These are phyloP conservation scores for Steinernema khuongi DNA, from an alignment of 1,140 invertebrate genomes.

Conservation along the genomic window DNA sequence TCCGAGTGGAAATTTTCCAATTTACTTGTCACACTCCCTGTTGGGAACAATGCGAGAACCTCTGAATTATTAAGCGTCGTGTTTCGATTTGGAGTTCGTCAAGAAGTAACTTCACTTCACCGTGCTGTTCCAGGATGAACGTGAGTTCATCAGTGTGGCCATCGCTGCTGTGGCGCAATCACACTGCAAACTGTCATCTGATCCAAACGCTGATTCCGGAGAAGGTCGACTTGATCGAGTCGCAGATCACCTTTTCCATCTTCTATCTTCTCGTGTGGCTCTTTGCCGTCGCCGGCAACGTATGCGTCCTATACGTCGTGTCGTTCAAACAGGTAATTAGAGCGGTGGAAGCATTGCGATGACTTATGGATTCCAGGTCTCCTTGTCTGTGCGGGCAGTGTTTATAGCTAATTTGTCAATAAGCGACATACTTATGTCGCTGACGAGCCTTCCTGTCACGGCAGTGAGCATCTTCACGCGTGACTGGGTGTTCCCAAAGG, in stretches of 20 bases:
- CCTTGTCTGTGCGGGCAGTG: slow-evolving; percentile 54
- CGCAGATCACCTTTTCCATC: slow-evolving; percentile 51
- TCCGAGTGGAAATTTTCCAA: no score
- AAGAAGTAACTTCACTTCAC: no score
- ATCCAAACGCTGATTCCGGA: slow-evolving; percentile 34
- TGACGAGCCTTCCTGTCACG: slow-evolving; percentile 55
- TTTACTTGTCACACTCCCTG: no score
- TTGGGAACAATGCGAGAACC: no score
- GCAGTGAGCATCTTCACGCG: slow-evolving; percentile 55
- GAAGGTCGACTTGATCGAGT: slow-evolving; percentile 41
- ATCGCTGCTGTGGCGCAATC: background rate
- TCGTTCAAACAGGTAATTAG: slow-evolving; percentile 53
- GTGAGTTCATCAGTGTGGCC: background rate
- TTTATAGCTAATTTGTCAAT: slow-evolving; percentile 55
- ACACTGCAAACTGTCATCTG: background rate
- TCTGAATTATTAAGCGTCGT: no score
- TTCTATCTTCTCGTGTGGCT: slow-evolving; percentile 55
- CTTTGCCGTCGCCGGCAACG: slow-evolving; percentile 49
- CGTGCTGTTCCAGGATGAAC: slow-evolving; percentile 3
- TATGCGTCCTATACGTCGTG: slow-evolving; percentile 54
- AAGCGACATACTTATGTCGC: slow-evolving; percentile 51
- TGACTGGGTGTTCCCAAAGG: slow-evolving; percentile 56
- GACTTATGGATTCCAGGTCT: slow-evolving; percentile 40
- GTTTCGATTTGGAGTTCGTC: no score
- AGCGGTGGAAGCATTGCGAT: background rate